Evolutionary conservation across 2,888 invertebrate genomes (phyloP).

Genomic region (Eupithecia centaureata): DNA sequence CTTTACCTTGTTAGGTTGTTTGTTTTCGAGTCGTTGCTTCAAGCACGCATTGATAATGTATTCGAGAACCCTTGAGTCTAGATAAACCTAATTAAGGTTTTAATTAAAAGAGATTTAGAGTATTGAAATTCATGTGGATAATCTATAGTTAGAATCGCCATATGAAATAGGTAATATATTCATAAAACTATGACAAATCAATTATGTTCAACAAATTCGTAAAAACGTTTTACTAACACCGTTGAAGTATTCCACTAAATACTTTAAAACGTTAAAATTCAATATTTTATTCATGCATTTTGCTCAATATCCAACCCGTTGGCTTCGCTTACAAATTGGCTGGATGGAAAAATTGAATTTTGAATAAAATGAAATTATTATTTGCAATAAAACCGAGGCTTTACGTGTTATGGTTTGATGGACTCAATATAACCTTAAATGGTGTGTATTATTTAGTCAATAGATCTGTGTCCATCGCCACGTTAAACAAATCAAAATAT

Average conservation of each 20-base stretch:
- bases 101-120: too few relatives aligned
- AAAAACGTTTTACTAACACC: neutral
- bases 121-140: too few relatives aligned
- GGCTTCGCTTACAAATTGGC: constrained; percentile 28
- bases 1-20: too few relatives aligned
- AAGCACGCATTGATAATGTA: too few relatives aligned
- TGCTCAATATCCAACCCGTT: constrained; percentile 17
- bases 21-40: too few relatives aligned
- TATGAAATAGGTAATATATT: too few relatives aligned
- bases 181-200: neutral
- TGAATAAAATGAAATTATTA: constrained; percentile 15
- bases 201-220: neutral
- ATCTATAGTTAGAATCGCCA: too few relatives aligned
- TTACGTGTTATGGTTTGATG: neutral
- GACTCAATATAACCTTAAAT: neutral
- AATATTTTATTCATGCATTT: constrained; percentile 32
- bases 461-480: neutral
- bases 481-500: neutral
- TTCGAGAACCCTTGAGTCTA: too few relatives aligned
- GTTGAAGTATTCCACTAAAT: constrained; percentile 10
- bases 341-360: constrained; percentile 29
- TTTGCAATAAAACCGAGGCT: neutral
- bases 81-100: too few relatives aligned
- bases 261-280: constrained; percentile 27
- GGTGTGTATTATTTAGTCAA: neutral